Base-by-base conservation (phyloP, 1,140 invertebrate genomes). In the Brachionus plicatilis region DNA sequence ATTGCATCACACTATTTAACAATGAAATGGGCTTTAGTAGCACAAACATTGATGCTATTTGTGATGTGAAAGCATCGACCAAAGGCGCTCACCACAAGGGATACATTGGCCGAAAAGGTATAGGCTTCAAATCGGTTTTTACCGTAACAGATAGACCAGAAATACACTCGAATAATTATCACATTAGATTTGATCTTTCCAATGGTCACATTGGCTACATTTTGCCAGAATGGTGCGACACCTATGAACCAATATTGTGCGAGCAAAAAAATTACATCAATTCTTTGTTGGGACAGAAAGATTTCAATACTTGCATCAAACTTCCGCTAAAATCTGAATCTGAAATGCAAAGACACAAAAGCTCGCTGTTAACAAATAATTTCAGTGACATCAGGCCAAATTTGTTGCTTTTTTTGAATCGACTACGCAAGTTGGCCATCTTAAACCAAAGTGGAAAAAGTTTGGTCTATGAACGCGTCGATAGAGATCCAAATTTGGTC, bases 41-140 rank as follows among this genome's bases (percentile, higher is more conserved):
- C 80, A 86, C 86, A 76, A 86, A 90, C 82, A 87, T 90, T 27
- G 82, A 87, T 70, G 89, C 89, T 9, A 84, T 90, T 11, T 90
- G 89, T 87, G 90, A 90, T 86, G 88, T 90, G 9, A 89, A 89
- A 7, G 83, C 87, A 50, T 89, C 88, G 68, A 90, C 89, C 8
- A 90, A 90, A 85, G 87, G 87, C 17, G 89, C 89, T 85, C 88
- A 90, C 85, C 88, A 87, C 80, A 87, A 86, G 84, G 89, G 89
- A 8, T 89, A 90, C 80, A 90, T 90, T 75, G 89, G 89, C 87
- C 88, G 89, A 84, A 90, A 90, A 86, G 90, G 90, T 29, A 90
- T 90, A 85, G 90, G 90, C 6, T 90, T 90, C 86, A 90, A 90
- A 84, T 90, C 90, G 0, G 90, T 90, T 53, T 90, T 90, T 84